Evolutionary conservation across 2,888 invertebrate genomes (phyloP).

Genomic region (Lamproptera curius): DNA sequence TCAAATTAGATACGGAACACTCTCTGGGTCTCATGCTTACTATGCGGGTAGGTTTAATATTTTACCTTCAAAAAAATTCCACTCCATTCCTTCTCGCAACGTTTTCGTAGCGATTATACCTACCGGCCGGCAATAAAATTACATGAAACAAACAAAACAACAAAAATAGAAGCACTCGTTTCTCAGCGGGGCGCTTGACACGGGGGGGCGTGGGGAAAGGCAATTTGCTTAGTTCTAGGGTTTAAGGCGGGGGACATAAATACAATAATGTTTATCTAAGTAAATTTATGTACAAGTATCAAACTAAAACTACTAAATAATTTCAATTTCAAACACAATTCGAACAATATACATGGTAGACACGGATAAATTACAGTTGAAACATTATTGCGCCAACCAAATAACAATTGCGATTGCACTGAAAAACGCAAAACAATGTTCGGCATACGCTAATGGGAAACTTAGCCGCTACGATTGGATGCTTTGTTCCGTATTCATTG

Average conservation of each 20-base stretch:
- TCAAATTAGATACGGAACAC: too few relatives aligned
- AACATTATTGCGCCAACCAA: background rate
- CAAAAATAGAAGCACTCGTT: constrained; percentile 1
- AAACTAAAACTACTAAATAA: too few relatives aligned
- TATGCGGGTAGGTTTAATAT: too few relatives aligned
- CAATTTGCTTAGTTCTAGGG: background rate
- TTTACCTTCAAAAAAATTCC: constrained; percentile 5
- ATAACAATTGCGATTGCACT: background rate
- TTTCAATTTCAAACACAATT: too few relatives aligned
- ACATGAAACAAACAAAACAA: constrained; percentile 1
- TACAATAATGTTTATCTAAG: too few relatives aligned
- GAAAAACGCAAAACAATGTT: background rate
- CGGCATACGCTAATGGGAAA: background rate
- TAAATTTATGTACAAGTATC: too few relatives aligned
- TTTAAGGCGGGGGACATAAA: background rate
- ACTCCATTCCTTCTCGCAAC: background rate
- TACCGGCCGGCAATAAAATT: background rate
- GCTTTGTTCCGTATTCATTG: background rate
- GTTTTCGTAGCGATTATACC: background rate
- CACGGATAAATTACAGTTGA: too few relatives aligned
- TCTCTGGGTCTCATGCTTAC: too few relatives aligned
- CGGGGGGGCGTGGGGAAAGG: background rate
- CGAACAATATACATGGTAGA: too few relatives aligned
- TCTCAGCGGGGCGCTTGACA: background rate
- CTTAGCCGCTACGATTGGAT: background rate